Conservation (phyloP, 2,113 vertebrate species). For the Manacus vitellinus region DNA sequence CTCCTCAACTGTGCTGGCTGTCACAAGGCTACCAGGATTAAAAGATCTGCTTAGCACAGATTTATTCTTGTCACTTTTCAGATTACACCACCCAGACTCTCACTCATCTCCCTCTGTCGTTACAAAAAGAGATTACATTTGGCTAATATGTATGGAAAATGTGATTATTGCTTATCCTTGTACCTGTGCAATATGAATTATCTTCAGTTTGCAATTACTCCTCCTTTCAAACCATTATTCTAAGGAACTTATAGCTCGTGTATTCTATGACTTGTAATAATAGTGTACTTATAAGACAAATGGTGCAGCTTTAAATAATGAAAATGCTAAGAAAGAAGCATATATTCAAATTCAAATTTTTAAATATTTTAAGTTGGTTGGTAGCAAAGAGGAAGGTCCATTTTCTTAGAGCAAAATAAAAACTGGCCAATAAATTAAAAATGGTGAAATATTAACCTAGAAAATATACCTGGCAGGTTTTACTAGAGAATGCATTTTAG, state of each 20-base stretch:
- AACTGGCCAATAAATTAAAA: not conserved
- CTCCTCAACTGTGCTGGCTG: not conserved
- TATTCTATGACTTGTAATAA: not conserved
- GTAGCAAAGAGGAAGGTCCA: not conserved
- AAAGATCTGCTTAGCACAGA: constrained; percentile 41
- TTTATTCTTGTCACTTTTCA: constrained; percentile 53
- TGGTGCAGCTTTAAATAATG: not conserved
- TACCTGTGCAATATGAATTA: constrained; percentile 43
- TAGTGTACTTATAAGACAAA: constrained; percentile 19
- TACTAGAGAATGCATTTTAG: not conserved
- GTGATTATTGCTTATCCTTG: constrained; percentile 35
- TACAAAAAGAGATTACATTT: constrained; percentile 50
- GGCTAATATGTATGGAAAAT: constrained; percentile 40
- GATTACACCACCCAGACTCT: not conserved
- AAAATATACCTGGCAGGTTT: not conserved
- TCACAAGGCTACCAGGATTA: constrained; percentile 47
- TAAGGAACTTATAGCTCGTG: not conserved
- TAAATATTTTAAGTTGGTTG: not conserved
- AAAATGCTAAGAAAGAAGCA: not conserved
- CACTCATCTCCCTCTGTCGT: constrained; percentile 10
- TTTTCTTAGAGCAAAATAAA: not conserved
- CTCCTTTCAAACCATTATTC: constrained; percentile 28
- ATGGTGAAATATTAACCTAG: not conserved
- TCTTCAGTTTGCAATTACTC: constrained; percentile 54
- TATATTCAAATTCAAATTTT: not conserved